Base-by-base conservation (phyloP, 2,888 invertebrate genomes). In the Limenitis camilla region DNA sequence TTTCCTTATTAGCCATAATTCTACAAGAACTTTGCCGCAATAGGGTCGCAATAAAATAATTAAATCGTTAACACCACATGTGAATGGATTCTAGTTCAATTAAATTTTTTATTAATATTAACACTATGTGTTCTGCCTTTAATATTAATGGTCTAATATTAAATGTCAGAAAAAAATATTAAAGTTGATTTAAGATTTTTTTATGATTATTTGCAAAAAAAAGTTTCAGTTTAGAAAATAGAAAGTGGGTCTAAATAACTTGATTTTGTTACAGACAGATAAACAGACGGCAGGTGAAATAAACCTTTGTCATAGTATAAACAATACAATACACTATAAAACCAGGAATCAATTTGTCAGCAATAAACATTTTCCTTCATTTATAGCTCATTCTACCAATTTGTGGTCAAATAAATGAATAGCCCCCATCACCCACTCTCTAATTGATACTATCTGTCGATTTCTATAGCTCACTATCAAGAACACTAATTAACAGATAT, bases 361-460 rank as follows among this genome's bases (percentile, higher is more conserved):
- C 30, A 35, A 44, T 44, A 29, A 40, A 40, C 39, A 60, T 53
- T 61, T 65, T 68, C 59, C 62, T 66, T 68, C 62, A 61, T 77
- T 71, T 68, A 74, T 72, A 64, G 67, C 68, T 61, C 62, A 67
- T 67, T 65, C 69, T 63, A 69, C 67, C 71, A 72, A 74, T 76
- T 79, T 74, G 72, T 71, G 65, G 59, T 62, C 61, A 59, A n/a
- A n/a, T n/a, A 67, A 70, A 73, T 68, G 72, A 74, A 75, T 68
- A 75, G 62, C 63, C 60, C 33, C 58, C 66, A 65, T 67, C 62
- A 60, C 58, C 33, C 45, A 43, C 40, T 60, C 69, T 65, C 73
- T 80, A 81, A 83, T 81, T 81, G 80, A 78, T 75, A 77, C 78
- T 78, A 79, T 81, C 77, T 70, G 62, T 67, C 68, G 35, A 36